Percentiles rank a stretch among this genome's conserved stretches.
Evolutionary conservation across 2,888 invertebrate species (phyloP).

Genomic region (Thereva unica): DNA sequence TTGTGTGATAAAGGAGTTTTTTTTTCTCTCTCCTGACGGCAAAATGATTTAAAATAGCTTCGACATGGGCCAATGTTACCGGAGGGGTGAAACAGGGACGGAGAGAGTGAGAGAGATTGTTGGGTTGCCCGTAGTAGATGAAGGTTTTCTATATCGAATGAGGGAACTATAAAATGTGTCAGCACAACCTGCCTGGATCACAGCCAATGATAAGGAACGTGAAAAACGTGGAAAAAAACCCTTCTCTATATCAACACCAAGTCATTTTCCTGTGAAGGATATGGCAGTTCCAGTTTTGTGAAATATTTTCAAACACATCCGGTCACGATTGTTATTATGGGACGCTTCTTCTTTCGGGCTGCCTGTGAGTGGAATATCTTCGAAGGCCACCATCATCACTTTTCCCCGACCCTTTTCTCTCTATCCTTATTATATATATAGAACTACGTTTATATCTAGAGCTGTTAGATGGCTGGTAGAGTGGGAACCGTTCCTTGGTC

Average conservation of each 20-base stretch:
- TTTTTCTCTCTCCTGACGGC: no score
- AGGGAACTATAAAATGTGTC: neutral
- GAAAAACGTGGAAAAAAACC: neutral
- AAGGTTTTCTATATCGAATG: neutral
- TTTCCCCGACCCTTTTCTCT: neutral
- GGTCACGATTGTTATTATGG: conserved; percentile 41
- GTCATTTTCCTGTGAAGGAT: conserved; percentile 1
- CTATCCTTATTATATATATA: neutral
- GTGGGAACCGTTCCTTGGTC: no score
- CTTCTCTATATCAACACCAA: neutral
- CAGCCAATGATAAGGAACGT: neutral
- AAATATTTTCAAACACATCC: conserved; percentile 37
- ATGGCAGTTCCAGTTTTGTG: neutral
- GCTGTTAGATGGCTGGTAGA: no score
- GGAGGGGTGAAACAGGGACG: no score
- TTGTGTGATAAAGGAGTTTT: no score
- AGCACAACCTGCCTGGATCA: neutral
- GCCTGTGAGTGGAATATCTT: conserved; percentile 52
- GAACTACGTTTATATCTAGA: conserved; percentile 1
- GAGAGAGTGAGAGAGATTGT: no score
- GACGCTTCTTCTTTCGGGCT: conserved; percentile 46
- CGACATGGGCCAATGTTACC: no score
- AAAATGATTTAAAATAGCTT: no score
- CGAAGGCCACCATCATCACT: conserved; percentile 37
- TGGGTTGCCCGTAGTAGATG: neutral